These are phyloP conservation scores for Henricia sp. DNA, from an alignment of 53 echinoderm and acorn worm species.

Conservation along the genomic window DNA sequence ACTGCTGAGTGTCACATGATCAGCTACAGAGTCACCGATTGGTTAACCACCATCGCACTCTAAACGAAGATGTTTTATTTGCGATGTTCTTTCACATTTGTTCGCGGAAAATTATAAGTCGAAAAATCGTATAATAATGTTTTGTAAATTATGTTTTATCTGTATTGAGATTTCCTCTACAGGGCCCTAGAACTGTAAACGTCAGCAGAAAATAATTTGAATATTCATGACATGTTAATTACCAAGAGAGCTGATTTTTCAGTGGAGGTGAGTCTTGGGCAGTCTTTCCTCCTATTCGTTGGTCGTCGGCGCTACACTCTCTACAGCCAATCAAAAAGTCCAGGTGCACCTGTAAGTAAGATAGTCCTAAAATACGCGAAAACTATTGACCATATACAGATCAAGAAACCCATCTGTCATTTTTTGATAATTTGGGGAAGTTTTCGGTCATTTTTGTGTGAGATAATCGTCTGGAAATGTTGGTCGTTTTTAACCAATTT, in stretches of 20 bases:
- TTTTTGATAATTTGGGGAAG: conserved; percentile 5
- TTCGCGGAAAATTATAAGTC: too few relatives aligned
- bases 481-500: conserved; percentile 27
- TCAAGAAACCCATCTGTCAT: neutral
- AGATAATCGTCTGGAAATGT: neutral
- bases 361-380: conserved; percentile 44
- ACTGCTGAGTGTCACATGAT: neutral
- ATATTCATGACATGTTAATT: conserved; percentile 60
- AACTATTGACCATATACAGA: conserved; percentile 51
- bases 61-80: too few relatives aligned
- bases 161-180: too few relatives aligned
- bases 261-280: conserved; percentile 41
- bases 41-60: neutral
- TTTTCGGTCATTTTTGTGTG: conserved; percentile 22
- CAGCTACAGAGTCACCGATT: neutral
- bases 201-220: too few relatives aligned
- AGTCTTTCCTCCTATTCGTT: conserved; percentile 70
- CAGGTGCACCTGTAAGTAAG: conserved; percentile 53
- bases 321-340: conserved; percentile 64
- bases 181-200: too few relatives aligned
- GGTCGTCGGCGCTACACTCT: conserved; percentile 56
- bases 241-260: conserved; percentile 29
- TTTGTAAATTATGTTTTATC: too few relatives aligned
- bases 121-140: too few relatives aligned
- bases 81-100: too few relatives aligned